Evolutionary conservation across 1,140 invertebrate genomes (phyloP), one percentile per base, ranked within the genome.

Genomic region (Caerostris extrusa): DNA sequence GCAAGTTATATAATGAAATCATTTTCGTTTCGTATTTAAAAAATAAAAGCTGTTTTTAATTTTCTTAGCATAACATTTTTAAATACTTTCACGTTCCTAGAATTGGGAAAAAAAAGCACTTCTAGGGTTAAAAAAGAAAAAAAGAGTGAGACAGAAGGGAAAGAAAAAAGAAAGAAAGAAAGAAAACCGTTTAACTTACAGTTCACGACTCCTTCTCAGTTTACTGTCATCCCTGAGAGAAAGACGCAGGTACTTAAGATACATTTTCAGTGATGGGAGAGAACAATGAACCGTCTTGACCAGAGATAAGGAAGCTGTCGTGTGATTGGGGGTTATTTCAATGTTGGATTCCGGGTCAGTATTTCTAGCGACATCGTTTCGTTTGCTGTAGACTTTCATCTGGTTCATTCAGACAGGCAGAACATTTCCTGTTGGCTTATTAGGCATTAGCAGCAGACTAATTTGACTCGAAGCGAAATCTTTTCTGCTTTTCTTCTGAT

Each of bases 231-330:
- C 87, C 17, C 87, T 17, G 3, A 89, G 61, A 5, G 87, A 89
- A n/a, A 89, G 55, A 67, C 87, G 61, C 17, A 89, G 57, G 57
- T 89, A 89, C 87, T 71, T 89, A 12, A 89, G 55, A 34, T 89
- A 89, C 87, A 89, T 89, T 71, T 19, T 87, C 19, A 50, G 7
- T n/a, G 60, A 50, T 50, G 60, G 3, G 7, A 71, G 87, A 53
- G 64, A 71, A 71, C 87, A 71, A 89, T 71, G 60, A 71, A 89
- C 87, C 87, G 64, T 64, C 82, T 83, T 58, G 53, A 58, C 82
- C 56, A 56, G 17, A 58, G 56, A 83, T 56, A 83, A 56, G 82
- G 82, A 83, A 56, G 56, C 82, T 57, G 53, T 83, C 82, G 14
- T 83, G 12, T 58, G 53, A 58, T 83, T 58, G 82, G 53, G 53